Percentiles rank a stretch among this genome's conserved stretches.
phyloP scores from a whole-genome alignment of 2,797 vertebrate species.

The Xenops minutus region DNA sequence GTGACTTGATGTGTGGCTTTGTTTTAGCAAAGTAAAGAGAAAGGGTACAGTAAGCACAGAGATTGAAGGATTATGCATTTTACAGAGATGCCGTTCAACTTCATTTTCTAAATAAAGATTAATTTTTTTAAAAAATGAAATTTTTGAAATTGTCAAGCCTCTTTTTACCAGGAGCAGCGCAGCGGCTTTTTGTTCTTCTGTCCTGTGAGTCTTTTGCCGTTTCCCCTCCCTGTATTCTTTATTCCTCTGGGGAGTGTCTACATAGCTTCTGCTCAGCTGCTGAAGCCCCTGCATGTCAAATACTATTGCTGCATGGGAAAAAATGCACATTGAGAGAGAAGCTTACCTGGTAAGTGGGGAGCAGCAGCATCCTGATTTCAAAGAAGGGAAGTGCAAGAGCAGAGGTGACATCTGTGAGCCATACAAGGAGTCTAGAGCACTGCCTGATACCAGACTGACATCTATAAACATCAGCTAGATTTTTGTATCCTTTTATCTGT shows the following conservation, averaged over 20 bases:
- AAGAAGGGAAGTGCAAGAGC: neutral
- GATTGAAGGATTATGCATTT: neutral
- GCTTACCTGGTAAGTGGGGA: neutral
- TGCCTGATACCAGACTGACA: neutral
- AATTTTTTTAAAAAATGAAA: neutral
- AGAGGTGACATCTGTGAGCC: neutral
- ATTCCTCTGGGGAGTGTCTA: neutral
- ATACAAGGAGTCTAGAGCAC: neutral
- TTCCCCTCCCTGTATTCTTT: rapidly evolving
- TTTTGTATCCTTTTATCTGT: neutral
- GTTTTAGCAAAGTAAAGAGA: neutral
- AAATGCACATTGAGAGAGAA: neutral
- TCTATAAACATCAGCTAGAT: neutral
- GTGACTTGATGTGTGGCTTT: neutral
- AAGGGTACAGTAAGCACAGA: neutral
- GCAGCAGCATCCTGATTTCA: neutral
- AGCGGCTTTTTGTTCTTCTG: neutral
- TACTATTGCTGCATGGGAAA: neutral
- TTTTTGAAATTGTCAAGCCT: neutral
- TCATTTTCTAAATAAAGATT: neutral
- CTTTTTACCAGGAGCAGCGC: neutral
- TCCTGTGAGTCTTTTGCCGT: neutral
- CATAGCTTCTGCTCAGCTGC: neutral
- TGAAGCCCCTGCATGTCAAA: rapidly evolving
- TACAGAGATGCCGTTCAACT: neutral